phyloP scores from a whole-genome alignment of 2,113 vertebrate species.

The Poeciliopsis retropinna region DNA sequence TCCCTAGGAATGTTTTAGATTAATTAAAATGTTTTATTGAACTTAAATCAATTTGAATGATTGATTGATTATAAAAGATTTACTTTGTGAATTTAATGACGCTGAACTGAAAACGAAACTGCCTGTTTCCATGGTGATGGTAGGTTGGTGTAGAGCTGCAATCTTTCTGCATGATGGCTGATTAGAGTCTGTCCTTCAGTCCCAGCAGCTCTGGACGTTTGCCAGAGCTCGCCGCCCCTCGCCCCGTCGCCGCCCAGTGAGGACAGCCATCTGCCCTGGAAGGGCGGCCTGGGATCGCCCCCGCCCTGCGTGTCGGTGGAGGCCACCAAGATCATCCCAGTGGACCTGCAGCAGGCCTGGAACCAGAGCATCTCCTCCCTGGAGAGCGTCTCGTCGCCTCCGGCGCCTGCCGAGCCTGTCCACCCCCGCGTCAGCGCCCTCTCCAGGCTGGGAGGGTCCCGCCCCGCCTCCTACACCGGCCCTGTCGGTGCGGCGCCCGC shows the following conservation, averaged over 20 bases:
- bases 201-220: constrained; percentile 80
- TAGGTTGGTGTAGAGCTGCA: too few species aligned
- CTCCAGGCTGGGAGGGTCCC: constrained; percentile 70
- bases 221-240: constrained; percentile 81
- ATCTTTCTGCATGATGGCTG: too few species aligned
- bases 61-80: too few species aligned
- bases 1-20: too few species aligned
- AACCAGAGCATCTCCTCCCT: constrained; percentile 97
- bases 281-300: constrained; percentile 84
- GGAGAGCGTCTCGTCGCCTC: constrained; percentile 91
- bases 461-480: constrained; percentile 59
- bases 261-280: constrained; percentile 91
- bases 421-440: constrained; percentile 77
- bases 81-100: too few species aligned
- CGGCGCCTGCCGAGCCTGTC: constrained; percentile 72
- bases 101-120: too few species aligned
- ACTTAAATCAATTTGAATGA: too few species aligned
- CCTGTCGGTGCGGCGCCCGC: constrained; percentile 41
- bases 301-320: constrained; percentile 91
- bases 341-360: constrained; percentile 94
- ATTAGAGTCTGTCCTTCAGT: constrained; percentile 27
- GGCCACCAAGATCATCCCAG: constrained; percentile 94
- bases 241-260: constrained; percentile 83
- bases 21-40: too few species aligned
- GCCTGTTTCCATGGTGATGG: too few species aligned